Conservation (phyloP, 2,113 vertebrate species). For the Corythornis vintsioides region DNA sequence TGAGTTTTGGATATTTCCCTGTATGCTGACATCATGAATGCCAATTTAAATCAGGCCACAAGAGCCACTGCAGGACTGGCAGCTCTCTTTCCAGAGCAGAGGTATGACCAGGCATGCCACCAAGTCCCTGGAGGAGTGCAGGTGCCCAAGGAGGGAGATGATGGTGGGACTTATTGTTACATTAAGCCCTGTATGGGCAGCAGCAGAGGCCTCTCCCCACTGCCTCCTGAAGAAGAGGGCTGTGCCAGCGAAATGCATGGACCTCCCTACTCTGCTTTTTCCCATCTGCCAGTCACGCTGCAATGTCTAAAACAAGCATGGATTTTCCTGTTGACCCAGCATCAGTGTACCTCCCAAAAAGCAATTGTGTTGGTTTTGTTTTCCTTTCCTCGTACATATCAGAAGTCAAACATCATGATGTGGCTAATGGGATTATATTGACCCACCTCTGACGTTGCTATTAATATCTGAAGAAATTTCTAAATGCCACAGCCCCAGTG, state of each 20-base stretch:
- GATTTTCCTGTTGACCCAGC: not conserved
- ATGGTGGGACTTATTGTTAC: not conserved
- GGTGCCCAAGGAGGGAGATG: not conserved
- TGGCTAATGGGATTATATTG: constrained; percentile 13
- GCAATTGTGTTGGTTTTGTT: not conserved
- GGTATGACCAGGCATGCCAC: not conserved
- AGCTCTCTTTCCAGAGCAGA: not conserved
- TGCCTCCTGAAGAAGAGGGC: not conserved
- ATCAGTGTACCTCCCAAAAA: not conserved
- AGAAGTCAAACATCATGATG: not conserved
- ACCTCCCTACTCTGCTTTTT: not conserved
- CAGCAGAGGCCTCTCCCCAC: not conserved
- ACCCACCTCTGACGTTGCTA: not conserved
- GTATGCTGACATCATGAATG: fast-evolving
- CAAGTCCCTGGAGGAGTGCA: not conserved
- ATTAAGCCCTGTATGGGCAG: fast-evolving
- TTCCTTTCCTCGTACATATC: not conserved
- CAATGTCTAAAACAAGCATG: not conserved
- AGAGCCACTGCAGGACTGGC: not conserved
- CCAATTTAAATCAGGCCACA: not conserved
- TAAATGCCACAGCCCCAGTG: not conserved
- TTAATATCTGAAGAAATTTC: not conserved
- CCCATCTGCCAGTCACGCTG: not conserved
- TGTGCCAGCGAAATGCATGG: not conserved
- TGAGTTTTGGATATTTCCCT: not conserved